Evolutionary conservation across 1,140 invertebrate genomes (phyloP).

Genomic region (Aphelinus certus): DNA sequence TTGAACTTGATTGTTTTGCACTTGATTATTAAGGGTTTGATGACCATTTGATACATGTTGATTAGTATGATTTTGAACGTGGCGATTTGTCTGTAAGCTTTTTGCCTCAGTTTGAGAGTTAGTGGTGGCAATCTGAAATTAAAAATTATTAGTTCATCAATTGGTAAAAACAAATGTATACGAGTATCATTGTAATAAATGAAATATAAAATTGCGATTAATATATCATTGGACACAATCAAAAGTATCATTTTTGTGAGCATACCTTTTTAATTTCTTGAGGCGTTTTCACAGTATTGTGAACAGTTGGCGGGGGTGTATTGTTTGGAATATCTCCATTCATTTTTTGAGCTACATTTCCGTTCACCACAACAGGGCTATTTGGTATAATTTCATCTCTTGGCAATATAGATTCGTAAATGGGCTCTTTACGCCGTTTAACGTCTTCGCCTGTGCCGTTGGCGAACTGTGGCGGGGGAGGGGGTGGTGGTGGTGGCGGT

Average conservation of each 20-base stretch:
- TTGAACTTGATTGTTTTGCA: background rate
- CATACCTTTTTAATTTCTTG: conserved; percentile 42
- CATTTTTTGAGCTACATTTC: conserved; percentile 43
- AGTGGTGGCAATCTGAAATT: no score
- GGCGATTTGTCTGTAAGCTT: no score
- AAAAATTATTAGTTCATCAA: no score
- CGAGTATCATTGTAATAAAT: no score
- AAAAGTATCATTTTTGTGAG: background rate
- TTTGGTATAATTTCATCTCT: conserved; percentile 66
- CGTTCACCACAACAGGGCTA: conserved; percentile 56
- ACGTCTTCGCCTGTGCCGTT: background rate
- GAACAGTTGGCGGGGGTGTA: conserved; percentile 32
- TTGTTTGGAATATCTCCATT: conserved; percentile 54
- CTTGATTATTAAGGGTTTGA: no score
- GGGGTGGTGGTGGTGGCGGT: conserved; percentile 74
- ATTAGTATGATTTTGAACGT: no score
- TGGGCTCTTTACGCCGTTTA: conserved; percentile 70
- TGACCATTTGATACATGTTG: no score
- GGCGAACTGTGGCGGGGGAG: conserved; percentile 47
- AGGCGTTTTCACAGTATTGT: conserved; percentile 50
- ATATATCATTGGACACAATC: no score
- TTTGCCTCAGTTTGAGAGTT: no score
- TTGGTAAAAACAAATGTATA: no score
- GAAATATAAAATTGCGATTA: no score
- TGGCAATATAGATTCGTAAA: conserved; percentile 84